Conservation (phyloP, 2,797 vertebrate genomes). For the Enteromius radiatus region DNA sequence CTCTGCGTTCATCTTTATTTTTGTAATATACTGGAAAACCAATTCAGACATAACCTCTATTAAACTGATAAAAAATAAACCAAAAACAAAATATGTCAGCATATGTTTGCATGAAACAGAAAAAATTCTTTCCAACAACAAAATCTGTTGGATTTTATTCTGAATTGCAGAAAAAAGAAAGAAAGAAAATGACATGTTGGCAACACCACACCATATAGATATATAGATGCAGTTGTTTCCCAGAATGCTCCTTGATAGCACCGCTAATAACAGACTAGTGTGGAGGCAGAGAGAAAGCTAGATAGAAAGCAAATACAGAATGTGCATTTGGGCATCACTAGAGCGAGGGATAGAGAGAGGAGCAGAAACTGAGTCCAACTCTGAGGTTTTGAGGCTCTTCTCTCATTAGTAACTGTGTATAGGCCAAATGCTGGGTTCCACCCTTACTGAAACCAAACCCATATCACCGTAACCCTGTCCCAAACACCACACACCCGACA, state of each 20-base stretch:
- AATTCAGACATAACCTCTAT: slow-evolving; percentile 2
- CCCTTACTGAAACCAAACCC: slow-evolving; percentile 58
- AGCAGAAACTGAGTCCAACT: slow-evolving; percentile 61
- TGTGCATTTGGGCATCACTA: background rate
- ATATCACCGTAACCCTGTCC: slow-evolving; percentile 8
- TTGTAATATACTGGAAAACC: background rate
- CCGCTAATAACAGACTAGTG: slow-evolving; percentile 76
- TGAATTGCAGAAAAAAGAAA: background rate
- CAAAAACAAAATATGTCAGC: background rate
- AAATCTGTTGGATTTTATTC: slow-evolving; percentile 7
- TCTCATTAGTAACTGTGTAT: slow-evolving; percentile 77
- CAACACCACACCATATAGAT: background rate
- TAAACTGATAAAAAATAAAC: background rate
- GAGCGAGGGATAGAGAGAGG: slow-evolving; percentile 64
- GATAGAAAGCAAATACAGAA: slow-evolving; percentile 1
- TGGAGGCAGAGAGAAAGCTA: slow-evolving; percentile 29
- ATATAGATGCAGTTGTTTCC: slow-evolving; percentile 57
- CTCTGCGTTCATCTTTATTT: background rate
- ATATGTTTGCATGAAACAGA: background rate
- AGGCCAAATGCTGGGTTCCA: slow-evolving; percentile 69
- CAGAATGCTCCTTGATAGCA: slow-evolving; percentile 76
- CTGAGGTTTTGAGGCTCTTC: slow-evolving; percentile 65
- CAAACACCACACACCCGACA: background rate
- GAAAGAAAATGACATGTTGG: background rate
- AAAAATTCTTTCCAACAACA: background rate